Base-by-base conservation (phyloP, 2,888 invertebrate genomes). In the Achlya flavicornis region DNA sequence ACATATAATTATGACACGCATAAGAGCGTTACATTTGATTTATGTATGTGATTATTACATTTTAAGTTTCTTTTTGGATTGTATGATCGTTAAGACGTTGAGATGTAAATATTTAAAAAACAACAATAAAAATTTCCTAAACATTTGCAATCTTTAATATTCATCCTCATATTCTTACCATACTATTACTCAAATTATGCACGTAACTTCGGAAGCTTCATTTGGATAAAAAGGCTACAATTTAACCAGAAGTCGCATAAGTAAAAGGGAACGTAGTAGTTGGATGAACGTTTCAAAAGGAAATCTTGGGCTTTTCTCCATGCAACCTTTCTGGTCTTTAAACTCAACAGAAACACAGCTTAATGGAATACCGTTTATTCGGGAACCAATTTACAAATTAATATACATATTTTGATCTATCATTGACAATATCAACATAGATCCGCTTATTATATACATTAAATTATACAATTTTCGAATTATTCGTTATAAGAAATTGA, bases 321-420 rank as follows among this genome's bases (percentile, higher is more conserved):
- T 10, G 3, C 38, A 38, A 7, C 8, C 35, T 1, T 3, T 5
- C 33, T 41, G 12, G 41, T 41, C 8, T 8, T 8, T n/a, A 46
- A n/a, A 2, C 14, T 46, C 14, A 46, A 53, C 3, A 76, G 66
- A 76, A 72, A 70, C 68, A 67, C 62, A 64, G 65, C 75, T 79
- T 61, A 77, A 78, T 74, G 69, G 71, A 78, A 83, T 81, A 84
- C 78, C 73, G 71, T 90, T 89, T 91, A 91, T 81, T 91, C 71
- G 77, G 73, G 88, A 91, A 88, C 82, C 87, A 89, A 89, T 91
- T 86, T 91, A 91, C 91, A 91, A 78, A 85, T 85, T 86, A 76
- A 88, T 88, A 83, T 85, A 88, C 86, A 87, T 60, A 60, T 43
- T 60, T 19, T 3, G 41, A 41, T 11, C 58, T 60, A 41, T 26